Percentiles rank a stretch among this genome's conserved stretches.
Evolutionary conservation across 2,888 invertebrate genomes (phyloP).

Genomic region (Chaetogeoica ovagalla): DNA sequence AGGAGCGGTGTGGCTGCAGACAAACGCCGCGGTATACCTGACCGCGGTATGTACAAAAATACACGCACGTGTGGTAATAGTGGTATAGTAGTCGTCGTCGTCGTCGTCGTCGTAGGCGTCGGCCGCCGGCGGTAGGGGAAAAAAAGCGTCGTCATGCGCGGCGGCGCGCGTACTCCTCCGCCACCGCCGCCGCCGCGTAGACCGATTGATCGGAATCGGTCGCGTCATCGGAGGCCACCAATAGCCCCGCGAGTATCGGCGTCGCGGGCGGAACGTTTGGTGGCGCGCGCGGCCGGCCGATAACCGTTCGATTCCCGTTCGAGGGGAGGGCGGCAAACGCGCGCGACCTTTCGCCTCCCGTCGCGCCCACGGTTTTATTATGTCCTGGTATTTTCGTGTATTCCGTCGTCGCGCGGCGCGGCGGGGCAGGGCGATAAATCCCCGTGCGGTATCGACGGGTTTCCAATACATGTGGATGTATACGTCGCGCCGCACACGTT

Average conservation of each 20-base stretch:
- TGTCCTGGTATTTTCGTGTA: constrained; percentile 27
- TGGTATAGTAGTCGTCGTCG: background rate
- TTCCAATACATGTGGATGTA: constrained; percentile 6
- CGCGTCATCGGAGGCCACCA: constrained; percentile 46
- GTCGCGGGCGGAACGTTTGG: constrained; percentile 35
- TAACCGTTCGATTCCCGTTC: constrained; percentile 35
- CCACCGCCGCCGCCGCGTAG: background rate
- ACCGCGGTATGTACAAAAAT: too few species aligned
- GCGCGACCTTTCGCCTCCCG: constrained; percentile 3
- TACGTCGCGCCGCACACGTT: too few species aligned
- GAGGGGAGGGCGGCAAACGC: background rate
- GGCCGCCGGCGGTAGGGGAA: constrained; percentile 13
- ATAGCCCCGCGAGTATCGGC: constrained; percentile 46
- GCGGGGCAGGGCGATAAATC: constrained; percentile 26
- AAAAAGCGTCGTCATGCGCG: constrained; percentile 50
- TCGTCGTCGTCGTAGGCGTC: background rate
- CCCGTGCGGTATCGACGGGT: constrained; percentile 28
- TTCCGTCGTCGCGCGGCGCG: background rate
- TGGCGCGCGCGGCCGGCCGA: constrained; percentile 18
- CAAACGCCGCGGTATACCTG: too few species aligned
- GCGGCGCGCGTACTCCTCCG: background rate
- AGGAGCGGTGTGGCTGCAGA: background rate
- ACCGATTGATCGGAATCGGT: constrained; percentile 53
- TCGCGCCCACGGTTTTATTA: constrained; percentile 24
- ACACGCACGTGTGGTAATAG: background rate